Conservation (phyloP, 2,797 vertebrate genomes). For the Arremon brunneinucha region DNA sequence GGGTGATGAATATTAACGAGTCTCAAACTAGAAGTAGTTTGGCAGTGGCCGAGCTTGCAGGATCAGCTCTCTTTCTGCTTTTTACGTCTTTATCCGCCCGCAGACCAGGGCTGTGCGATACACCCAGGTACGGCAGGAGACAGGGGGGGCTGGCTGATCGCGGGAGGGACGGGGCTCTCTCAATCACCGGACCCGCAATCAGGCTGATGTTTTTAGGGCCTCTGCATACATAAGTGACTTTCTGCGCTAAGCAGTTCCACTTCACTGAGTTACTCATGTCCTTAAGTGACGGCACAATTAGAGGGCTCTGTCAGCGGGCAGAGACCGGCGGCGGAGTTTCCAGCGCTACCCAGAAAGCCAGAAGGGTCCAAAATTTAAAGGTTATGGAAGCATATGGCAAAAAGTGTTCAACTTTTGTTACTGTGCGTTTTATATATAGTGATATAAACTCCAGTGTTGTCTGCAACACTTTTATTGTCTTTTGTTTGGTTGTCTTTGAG, state of each 20-base stretch:
- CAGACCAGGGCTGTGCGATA: neutral
- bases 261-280: slow-evolving; percentile 14
- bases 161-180: neutral
- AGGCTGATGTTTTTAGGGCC: slow-evolving; percentile 40
- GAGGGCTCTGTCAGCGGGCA: neutral
- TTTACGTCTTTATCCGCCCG: neutral
- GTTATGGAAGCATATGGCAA: slow-evolving; percentile 34
- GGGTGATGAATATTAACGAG: slow-evolving; percentile 51
- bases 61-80: neutral
- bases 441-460: slow-evolving; percentile 23
- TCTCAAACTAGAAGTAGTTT: neutral
- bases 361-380: neutral
- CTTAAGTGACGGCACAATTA: neutral
- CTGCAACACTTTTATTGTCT: slow-evolving; percentile 2
- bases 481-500: slow-evolving; percentile 45
- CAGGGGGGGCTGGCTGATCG: neutral
- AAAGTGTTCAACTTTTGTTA: slow-evolving; percentile 22
- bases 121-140: rapidly evolving
- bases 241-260: slow-evolving; percentile 24
- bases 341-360: neutral
- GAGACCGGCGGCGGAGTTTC: neutral
- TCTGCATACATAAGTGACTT: slow-evolving; percentile 25
- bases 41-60: neutral
- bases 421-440: neutral
- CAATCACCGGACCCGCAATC: neutral